Percentiles rank a stretch among this genome's conserved stretches.
Evolutionary conservation across 2,888 invertebrate species (phyloP).

Genomic region (Keiferia lycopersicella): DNA sequence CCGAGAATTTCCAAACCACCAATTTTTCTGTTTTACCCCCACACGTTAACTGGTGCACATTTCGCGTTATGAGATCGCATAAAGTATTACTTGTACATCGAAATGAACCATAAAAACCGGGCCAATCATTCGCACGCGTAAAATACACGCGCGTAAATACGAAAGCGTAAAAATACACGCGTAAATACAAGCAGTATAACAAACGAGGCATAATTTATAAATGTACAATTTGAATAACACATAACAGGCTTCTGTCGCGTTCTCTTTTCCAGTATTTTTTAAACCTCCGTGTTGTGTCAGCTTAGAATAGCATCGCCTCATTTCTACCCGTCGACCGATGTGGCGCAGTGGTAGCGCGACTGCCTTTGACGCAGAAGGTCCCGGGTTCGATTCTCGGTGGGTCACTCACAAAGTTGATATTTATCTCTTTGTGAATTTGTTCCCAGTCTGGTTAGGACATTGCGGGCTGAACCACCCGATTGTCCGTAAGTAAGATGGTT

Average conservation of each 20-base stretch:
- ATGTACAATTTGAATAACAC: constrained; percentile 24
- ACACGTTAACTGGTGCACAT: not conserved
- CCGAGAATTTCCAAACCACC: not conserved
- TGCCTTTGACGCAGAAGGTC: too few relatives aligned
- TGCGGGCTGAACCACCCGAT: too few relatives aligned
- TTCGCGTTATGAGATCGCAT: constrained; percentile 34
- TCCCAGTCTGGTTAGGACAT: too few relatives aligned
- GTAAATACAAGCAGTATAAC: constrained; percentile 27
- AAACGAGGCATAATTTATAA: constrained; percentile 43
- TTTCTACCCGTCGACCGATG: too few relatives aligned
- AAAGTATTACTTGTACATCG: constrained; percentile 36
- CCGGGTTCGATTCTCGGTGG: too few relatives aligned
- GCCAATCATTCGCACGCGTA: constrained; percentile 37
- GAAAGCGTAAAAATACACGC: constrained; percentile 9
- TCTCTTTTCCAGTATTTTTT: constrained; percentile 37
- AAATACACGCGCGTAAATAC: constrained; percentile 23
- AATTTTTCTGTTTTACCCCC: constrained; percentile 24
- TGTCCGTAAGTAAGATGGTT: too few relatives aligned
- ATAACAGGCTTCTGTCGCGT: constrained; percentile 33
- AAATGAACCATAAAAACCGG: constrained; percentile 38
- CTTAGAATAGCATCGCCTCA: too few relatives aligned
- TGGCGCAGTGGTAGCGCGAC: too few relatives aligned
- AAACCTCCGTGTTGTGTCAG: too few relatives aligned
- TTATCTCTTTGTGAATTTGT: too few relatives aligned
- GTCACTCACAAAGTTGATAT: too few relatives aligned